Evolutionary conservation across 1,140 invertebrate species (phyloP), one percentile per base, ranked within the genome.

Genomic region (Carcinoscorpius rotundicauda): DNA sequence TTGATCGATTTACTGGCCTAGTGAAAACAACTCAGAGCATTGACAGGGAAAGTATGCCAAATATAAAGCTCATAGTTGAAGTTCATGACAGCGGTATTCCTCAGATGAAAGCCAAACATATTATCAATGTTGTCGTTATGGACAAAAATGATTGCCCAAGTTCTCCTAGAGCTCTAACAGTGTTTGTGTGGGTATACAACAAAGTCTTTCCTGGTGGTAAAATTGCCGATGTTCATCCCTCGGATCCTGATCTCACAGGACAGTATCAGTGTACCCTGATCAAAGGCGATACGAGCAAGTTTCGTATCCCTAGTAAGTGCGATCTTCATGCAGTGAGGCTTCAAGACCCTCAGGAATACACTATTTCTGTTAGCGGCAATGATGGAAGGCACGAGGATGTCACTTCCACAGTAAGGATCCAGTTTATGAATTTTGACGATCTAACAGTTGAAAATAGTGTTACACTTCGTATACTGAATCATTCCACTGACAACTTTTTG

Each of bases 81-180:
- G 89, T 96, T 5, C 86, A 87, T 77, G 94, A 98, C 75, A 91
- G 85, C 69, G 94, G 94, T 1, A 82, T 80, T 29, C 92, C 92
- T 0, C 82, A 83, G 69, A 87, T 91, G 84, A 85, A 81, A 71
- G 87, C 87, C 6, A 85, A 87, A 70, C 87, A 89, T 72, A 80
- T 81, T 8, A 81, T 94, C 11, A 83, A 81, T 6, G 85, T 97
- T 49, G 82, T 85, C 56, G 84, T 97, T 4, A 75, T 86, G 4
- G 94, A 97, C 77, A 85, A 91, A 75, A 97, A 97, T 77, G 93
- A 97, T 73, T 92, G 86, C 73, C 91, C 93, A 4, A 93, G 93
- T 0, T 85, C 84, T 10, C 81, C 91, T 6, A 82, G 93, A 69
- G 87, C 86, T 29, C 86, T 90, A 3, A 87, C 88, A 69, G 82